Evolutionary conservation across 2,888 invertebrate species (phyloP), one percentile per base, ranked within the genome.

Genomic region (Drosophila pegasa): DNA sequence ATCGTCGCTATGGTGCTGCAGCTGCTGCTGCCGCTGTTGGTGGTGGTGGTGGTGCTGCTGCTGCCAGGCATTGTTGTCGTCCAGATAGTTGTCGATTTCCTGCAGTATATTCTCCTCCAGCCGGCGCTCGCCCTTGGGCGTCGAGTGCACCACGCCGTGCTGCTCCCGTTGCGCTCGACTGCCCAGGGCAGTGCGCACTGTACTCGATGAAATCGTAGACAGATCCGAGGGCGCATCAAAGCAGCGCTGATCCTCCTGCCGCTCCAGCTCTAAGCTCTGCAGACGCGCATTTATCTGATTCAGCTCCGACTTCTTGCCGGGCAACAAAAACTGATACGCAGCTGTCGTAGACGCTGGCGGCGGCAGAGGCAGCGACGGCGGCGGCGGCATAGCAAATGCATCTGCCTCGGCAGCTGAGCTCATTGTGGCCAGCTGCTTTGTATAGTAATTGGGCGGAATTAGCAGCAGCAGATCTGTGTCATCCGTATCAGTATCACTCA

Each of bases 381-480:
- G 75, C n/a, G 89, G 86, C 0, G 87, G 88, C 86, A 87, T 84
- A 16, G 80, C 81, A 47, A 82, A 59, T 59, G 75, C 78, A 67
- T 81, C 89, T 31, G 63, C 74, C n/a, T 37, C 45, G 3, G 63
- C 74, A 41, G 59, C 59, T 48, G 57, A 59, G 41, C 57, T 71
- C 73, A 75, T 75, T 63, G 64, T 79, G 12, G 93, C 75, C 94
- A 93, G 84, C 81, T 4, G 89, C 83, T 10, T 75, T 72, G n/a
- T 90, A 20, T 72, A 96, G 86, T 96, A 95, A 91, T 96, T 94
- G 14, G 97, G 97, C 69, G 96, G 96, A 90, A 97, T 96, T 81
- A 96, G 92, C 82, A 97, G 92, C 74, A 97, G 93, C 87, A 96
- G 94, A 92, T 97, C 97, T 5, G 97, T 97, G 93, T 97, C 97